These are phyloP conservation scores for Falco novaeseelandiae DNA, from an alignment of 2,797 vertebrate species.

Conservation along the genomic window DNA sequence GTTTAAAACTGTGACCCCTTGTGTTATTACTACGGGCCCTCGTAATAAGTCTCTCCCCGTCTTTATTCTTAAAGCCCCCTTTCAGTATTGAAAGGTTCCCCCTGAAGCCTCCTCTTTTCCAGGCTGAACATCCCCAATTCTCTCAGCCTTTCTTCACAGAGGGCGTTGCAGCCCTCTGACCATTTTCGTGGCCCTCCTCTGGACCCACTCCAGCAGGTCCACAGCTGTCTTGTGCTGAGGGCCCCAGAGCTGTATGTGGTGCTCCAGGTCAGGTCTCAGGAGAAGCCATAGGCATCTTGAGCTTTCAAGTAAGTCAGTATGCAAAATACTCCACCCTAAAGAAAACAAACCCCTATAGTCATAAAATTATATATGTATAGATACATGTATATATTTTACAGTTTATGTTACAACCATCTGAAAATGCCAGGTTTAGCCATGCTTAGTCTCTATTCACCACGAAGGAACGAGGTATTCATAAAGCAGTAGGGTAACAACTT, in stretches of 20 bases:
- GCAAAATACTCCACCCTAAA: background rate
- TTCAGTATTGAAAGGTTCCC: background rate
- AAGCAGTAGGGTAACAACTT: background rate
- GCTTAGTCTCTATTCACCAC: background rate
- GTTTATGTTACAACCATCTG: background rate
- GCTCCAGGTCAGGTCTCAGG: background rate
- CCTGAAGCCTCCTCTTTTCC: background rate
- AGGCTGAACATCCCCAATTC: background rate
- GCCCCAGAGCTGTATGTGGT: accelerated
- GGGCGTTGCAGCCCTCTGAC: background rate
- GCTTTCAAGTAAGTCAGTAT: background rate
- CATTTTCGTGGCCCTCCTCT: background rate
- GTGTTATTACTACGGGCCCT: background rate
- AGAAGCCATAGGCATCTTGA: background rate
- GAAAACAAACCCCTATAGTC: background rate
- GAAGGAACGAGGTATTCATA: background rate
- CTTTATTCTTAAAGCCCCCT: background rate
- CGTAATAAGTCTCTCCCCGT: background rate
- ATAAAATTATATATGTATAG: background rate
- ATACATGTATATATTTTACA: background rate
- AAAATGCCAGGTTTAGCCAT: background rate
- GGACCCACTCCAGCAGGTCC: background rate
- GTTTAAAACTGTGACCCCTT: background rate
- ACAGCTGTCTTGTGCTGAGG: background rate
- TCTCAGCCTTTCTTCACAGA: background rate